phyloP scores from a whole-genome alignment of 2,888 invertebrate genomes.

The Leucania comma region DNA sequence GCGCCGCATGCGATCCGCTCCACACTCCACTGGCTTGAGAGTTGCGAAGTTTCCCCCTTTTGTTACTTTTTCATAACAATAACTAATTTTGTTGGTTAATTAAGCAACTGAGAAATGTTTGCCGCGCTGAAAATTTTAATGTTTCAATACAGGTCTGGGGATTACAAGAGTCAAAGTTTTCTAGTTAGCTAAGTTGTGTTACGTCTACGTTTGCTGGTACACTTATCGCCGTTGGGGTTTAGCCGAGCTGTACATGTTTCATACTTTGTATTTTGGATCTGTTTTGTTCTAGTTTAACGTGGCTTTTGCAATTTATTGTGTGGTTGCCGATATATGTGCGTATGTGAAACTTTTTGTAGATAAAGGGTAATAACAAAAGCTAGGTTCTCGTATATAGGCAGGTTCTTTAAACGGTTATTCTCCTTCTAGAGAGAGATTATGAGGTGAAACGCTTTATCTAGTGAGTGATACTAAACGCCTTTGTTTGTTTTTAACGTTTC shows the following conservation, averaged over 20 bases:
- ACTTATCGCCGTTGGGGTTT: conserved; percentile 57
- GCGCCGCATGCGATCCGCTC: conserved; percentile 51
- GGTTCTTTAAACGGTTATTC: no score
- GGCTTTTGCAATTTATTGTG: conserved; percentile 31
- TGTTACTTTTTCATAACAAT: conserved; percentile 83
- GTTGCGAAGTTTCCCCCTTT: conserved; percentile 75
- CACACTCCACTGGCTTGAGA: conserved; percentile 70
- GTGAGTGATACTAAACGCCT: no score
- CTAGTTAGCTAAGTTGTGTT: conserved; percentile 56
- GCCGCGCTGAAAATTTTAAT: conserved; percentile 71
- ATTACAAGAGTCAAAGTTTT: conserved; percentile 68
- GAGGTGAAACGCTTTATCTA: no score
- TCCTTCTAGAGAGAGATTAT: background rate
- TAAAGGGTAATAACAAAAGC: background rate
- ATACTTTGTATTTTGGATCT: conserved; percentile 54
- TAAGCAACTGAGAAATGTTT: conserved; percentile 78
- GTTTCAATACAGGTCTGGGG: conserved; percentile 71
- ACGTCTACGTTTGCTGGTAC: conserved; percentile 48
- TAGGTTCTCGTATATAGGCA: no score
- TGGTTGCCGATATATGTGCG: conserved; percentile 21
- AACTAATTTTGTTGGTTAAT: conserved; percentile 84
- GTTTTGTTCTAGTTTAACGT: conserved; percentile 27
- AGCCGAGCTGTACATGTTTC: conserved; percentile 40
- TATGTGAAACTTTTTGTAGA: background rate
- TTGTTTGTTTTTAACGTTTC: no score